Evolutionary conservation across 2,888 invertebrate genomes (phyloP), one percentile per base, ranked within the genome.

Genomic region (Oligia latruncula): DNA sequence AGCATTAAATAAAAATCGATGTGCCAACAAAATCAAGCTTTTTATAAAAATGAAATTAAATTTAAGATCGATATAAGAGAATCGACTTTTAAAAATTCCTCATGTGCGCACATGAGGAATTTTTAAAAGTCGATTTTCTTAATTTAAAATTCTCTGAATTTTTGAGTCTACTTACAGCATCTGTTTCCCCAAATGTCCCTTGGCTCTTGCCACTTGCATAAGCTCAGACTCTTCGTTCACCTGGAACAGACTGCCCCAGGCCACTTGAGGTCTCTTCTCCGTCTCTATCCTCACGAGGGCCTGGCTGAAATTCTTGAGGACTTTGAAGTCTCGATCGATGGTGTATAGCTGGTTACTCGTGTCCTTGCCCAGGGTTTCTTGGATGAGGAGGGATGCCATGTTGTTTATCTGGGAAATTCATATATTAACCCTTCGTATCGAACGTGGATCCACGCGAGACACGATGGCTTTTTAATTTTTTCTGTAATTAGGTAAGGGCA

Each of bases 361-460:
- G 77, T 96, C 96, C 80, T 94, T 95, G n/a, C 97, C 96, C 0
- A 97, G 82, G 0, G 96, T 96, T 83, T 97, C 95, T 91, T 96
- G 94, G 35, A 97, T 93, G 0, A 97, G 90, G 1, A 97, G 89
- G 0, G 96, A 95, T 0, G 97, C 96, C 94, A 97, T 96, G 64
- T 92, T 91, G 83, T 97, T 97, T 77, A 97, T 97, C 97, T 76
- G n/a, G 11, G 5, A 40, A 40, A 65, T 20, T 65, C 40, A 20
- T 40, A 20, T 65, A 20, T 65, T 20, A n/a, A 60, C 11, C 11
- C 58, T n/a, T 60, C 23, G 9, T 58, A 58, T 58, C 11, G 11
- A 11, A 58, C 11, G 58, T 58, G 11, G 58, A 58, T 58, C 58
- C 58, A n/a, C 23, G 23, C 11, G 23, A 60, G 11, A 60, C n/a